Conservation (phyloP, 2,888 invertebrate genomes). For the Podabrus alpinus region DNA sequence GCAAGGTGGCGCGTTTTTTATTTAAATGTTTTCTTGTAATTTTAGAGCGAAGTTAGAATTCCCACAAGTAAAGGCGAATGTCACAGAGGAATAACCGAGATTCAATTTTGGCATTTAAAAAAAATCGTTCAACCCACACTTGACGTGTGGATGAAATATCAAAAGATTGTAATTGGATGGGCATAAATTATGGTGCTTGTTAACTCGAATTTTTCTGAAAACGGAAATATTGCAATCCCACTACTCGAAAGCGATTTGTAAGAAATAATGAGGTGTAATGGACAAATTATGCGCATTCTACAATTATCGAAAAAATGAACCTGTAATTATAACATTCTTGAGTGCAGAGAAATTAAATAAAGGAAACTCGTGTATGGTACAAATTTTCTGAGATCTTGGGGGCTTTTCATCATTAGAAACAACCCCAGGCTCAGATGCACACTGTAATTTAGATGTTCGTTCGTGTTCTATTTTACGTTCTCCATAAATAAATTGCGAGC, state of each 20-base stretch:
- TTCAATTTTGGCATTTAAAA: background rate
- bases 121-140: constrained; percentile 8
- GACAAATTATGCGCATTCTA: background rate
- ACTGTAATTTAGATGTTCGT: background rate
- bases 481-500: background rate
- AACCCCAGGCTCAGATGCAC: background rate
- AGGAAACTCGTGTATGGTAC: background rate
- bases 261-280: background rate
- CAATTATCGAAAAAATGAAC: background rate
- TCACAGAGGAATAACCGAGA: background rate
- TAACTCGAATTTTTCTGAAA: constrained; percentile 6
- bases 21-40: no score
- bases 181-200: constrained; percentile 7
- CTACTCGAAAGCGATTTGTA: background rate
- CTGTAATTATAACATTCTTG: background rate
- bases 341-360: background rate
- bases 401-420: background rate
- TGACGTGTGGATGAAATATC: background rate
- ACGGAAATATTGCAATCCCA: background rate
- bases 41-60: no score
- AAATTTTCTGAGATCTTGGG: background rate
- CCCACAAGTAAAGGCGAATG: background rate
- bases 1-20: no score
- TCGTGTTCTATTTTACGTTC: background rate
- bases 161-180: constrained; percentile 12